phyloP scores from a whole-genome alignment of 2,888 invertebrate species.

The Achlya flavicornis region DNA sequence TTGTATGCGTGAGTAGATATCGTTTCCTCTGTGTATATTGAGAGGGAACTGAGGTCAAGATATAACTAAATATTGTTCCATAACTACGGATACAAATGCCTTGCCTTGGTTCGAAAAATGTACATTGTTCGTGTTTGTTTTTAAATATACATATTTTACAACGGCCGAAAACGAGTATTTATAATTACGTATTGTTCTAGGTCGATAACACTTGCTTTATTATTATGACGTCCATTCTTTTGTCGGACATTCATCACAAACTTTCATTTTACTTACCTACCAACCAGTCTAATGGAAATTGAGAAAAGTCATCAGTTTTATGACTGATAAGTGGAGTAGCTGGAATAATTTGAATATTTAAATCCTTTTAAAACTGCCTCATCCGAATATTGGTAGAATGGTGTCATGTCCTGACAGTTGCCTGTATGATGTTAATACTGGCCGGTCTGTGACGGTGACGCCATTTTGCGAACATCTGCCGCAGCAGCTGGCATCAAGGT shows the following conservation, averaged over 20 bases:
- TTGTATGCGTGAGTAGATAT: neutral
- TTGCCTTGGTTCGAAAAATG: constrained; percentile 7
- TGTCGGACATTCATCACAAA: neutral
- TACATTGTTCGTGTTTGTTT: constrained; percentile 6
- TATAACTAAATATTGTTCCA: neutral
- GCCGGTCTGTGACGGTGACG: constrained; percentile 36
- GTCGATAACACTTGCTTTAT: constrained; percentile 28
- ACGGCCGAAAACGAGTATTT: constrained; percentile 30
- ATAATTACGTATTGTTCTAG: constrained; percentile 40
- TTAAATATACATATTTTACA: constrained; percentile 23
- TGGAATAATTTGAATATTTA: neutral
- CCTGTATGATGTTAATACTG: constrained; percentile 38
- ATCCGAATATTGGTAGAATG: neutral
- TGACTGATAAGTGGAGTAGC: neutral
- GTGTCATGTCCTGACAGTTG: constrained; percentile 20
- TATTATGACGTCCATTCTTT: constrained; percentile 1
- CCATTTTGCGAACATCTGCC: constrained; percentile 51
- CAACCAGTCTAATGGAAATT: too few species aligned
- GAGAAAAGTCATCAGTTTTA: too few species aligned
- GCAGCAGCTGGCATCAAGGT: constrained; percentile 55
- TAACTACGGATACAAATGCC: neutral
- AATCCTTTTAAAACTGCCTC: neutral
- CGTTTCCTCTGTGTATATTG: constrained; percentile 6
- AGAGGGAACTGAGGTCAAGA: constrained; percentile 12
- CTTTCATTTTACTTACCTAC: too few species aligned